These are phyloP conservation scores for Augochlorella aurata DNA, from an alignment of 2,888 invertebrate species.

Conservation along the genomic window DNA sequence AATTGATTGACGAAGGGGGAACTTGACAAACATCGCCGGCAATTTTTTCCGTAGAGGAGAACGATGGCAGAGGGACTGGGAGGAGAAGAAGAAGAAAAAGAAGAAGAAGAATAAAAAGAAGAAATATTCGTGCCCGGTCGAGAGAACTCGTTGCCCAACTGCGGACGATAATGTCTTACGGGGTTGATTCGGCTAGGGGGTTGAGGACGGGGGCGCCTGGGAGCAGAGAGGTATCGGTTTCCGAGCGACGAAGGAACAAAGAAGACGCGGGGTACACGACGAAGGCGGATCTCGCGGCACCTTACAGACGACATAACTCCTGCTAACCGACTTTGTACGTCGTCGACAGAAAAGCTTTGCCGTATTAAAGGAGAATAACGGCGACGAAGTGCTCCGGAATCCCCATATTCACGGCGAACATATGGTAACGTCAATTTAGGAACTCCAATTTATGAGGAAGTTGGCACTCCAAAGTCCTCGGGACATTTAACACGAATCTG, in stretches of 20 bases:
- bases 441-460: too few species aligned
- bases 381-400: background rate
- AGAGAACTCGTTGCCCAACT: conserved; percentile 16
- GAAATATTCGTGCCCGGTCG: conserved; percentile 35
- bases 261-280: conserved; percentile 74
- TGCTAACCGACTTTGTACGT: conserved; percentile 70
- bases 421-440: too few species aligned
- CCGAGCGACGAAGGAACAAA: conserved; percentile 61
- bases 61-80: background rate
- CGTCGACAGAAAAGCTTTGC: conserved; percentile 64
- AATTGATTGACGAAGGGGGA: conserved; percentile 51
- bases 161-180: conserved; percentile 39
- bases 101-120: conserved; percentile 17
- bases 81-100: conserved; percentile 11
- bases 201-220: conserved; percentile 30
- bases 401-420: too few species aligned
- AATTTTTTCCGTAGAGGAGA: conserved; percentile 33
- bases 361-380: conserved; percentile 56
- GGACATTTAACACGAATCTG: too few species aligned
- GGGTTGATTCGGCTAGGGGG: conserved; percentile 20
- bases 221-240: conserved; percentile 52
- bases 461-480: too few species aligned
- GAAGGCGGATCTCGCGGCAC: conserved; percentile 76
- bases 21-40: conserved; percentile 26
- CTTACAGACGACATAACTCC: conserved; percentile 76